These are phyloP conservation scores for Agonopterix alstromeriana DNA, from an alignment of 2,888 invertebrate genomes.

Conservation along the genomic window DNA sequence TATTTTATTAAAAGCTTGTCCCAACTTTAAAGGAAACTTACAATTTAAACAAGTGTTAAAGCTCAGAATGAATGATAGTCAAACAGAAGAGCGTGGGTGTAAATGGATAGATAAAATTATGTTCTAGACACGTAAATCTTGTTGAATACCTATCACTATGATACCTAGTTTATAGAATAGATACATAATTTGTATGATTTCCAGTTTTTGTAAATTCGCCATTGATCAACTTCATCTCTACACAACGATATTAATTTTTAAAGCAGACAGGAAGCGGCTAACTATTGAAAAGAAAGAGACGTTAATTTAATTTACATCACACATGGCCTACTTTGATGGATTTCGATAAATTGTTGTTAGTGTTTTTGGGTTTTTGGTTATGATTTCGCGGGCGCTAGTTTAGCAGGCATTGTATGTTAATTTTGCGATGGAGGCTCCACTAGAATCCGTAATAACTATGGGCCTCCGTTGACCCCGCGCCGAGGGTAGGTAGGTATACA, in stretches of 20 bases:
- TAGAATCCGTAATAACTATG: conserved; percentile 20
- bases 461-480: conserved; percentile 12
- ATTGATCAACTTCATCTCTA: conserved; percentile 24
- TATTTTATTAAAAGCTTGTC: too few relatives aligned
- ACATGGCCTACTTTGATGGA: conserved; percentile 23
- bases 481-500: neutral
- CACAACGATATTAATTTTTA: conserved; percentile 18
- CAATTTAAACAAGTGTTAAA: too few relatives aligned
- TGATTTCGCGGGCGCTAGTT: conserved; percentile 31
- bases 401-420: conserved; percentile 47
- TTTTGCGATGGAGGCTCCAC: conserved; percentile 15
- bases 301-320: conserved; percentile 31
- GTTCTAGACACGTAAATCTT: too few relatives aligned
- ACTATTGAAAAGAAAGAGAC: conserved; percentile 25
- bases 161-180: neutral
- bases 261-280: conserved; percentile 27
- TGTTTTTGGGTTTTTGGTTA: conserved; percentile 24
- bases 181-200: conserved; percentile 9
- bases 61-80: too few relatives aligned
- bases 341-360: conserved; percentile 16
- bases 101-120: too few relatives aligned
- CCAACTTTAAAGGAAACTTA: too few relatives aligned
- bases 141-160: too few relatives aligned
- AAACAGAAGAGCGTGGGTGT: too few relatives aligned
- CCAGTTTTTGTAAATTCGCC: conserved; percentile 12